Conservation (phyloP, 2,113 vertebrate species). For the Albula goreensis region DNA sequence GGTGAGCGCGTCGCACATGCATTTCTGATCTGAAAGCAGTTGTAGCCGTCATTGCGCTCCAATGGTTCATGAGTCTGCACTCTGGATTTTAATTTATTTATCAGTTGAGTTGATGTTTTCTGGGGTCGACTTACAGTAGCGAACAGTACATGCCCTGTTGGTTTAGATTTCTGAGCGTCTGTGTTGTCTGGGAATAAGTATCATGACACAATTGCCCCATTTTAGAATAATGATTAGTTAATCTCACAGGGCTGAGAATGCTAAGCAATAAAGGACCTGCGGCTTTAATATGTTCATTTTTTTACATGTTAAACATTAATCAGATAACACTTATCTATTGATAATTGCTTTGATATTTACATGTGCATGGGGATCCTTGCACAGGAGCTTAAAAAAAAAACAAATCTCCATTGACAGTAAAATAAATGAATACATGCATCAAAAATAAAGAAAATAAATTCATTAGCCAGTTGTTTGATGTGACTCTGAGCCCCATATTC, state of each 20-base stretch:
- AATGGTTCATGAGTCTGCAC: not conserved
- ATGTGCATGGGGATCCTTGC: too few species aligned
- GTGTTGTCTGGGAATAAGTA: not conserved
- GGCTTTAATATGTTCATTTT: not conserved
- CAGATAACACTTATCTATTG: too few species aligned
- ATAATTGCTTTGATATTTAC: too few species aligned
- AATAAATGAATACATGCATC: too few species aligned
- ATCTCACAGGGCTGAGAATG: not conserved
- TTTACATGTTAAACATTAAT: too few species aligned
- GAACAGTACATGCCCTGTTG: not conserved
- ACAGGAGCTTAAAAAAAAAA: too few species aligned
- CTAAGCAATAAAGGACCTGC: not conserved
- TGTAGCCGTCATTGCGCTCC: not conserved
- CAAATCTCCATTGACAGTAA: too few species aligned
- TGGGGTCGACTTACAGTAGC: not conserved
- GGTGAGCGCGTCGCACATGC: not conserved
- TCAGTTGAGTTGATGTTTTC: not conserved
- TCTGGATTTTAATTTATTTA: not conserved
- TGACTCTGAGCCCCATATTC: too few species aligned
- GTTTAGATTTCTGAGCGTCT: not conserved
- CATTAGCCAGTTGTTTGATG: too few species aligned
- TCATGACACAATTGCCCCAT: not conserved
- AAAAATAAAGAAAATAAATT: too few species aligned
- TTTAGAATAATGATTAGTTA: not conserved
- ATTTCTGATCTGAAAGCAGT: not conserved